Base-by-base conservation (phyloP, 1,140 invertebrate species). In the Belonocnema kinseyi region DNA sequence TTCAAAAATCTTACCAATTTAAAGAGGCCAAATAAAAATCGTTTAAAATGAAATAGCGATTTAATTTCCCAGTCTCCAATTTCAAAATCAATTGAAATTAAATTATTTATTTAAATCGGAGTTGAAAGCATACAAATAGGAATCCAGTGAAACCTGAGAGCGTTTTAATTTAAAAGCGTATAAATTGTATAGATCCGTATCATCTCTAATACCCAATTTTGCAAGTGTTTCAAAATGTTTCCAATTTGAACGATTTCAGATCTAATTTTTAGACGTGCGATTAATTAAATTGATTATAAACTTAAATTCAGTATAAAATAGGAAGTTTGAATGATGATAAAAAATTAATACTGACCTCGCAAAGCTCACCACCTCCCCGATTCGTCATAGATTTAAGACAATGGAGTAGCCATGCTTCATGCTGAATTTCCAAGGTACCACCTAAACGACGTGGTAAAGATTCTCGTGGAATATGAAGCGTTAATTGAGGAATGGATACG, bases 391-490 rank as follows among this genome's bases (percentile, higher is more conserved):
- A 93, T 92, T 93, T 93, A 83, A 93, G 89, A 91, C 96, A 97
- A 83, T 95, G 92, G 75, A 94, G 88, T 76, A 97, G 93, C 98
- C 98, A 99, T 86, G 94, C 94, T 86, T 94, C 93, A 95, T 99
- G 98, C 92, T 98, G 95, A 76, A 97, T 92, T 82, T 94, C 93
- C 85, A 97, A 94, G 77, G 93, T 94, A 78, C 98, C 98, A 80
- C 98, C 98, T 76, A 99, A 93, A 84, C 96, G 94, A 80, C 92
- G 91, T 74, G 98, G 98, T 85, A 99, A 92, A 85, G 96, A 95
- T 87, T 96, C 95, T 66, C 94, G 92, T 56, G 95, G 95, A 88
- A 97, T 96, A 93, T 97, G 96, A 83, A 94, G 92, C 71, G 93
- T 93, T 77, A 97, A 92, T 92, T 97, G 94, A 26, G 96, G 95